Percentiles rank a stretch among this genome's conserved stretches.
Evolutionary conservation across 1,140 invertebrate genomes (phyloP).

Genomic region (Apis cerana): DNA sequence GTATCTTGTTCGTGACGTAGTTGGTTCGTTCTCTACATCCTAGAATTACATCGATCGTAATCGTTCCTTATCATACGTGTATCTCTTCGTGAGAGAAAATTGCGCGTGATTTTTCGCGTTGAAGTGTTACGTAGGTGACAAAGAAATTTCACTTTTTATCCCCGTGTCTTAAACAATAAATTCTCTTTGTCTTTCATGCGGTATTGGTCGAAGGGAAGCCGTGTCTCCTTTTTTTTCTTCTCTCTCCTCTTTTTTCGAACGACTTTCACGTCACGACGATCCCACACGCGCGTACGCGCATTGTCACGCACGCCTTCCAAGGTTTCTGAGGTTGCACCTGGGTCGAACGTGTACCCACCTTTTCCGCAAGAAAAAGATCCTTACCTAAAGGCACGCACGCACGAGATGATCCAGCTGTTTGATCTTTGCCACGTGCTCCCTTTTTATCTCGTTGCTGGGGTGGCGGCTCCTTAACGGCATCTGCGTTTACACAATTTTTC

Average conservation of each 20-base stretch:
- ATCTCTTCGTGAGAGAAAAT: background rate
- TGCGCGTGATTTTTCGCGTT: background rate
- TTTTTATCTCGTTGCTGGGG: slow-evolving; percentile 64
- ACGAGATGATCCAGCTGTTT: slow-evolving; percentile 81
- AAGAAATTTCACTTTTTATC: too few relatives aligned
- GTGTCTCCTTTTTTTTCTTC: slow-evolving; percentile 24
- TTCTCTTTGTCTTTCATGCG: background rate
- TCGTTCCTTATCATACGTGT: too few relatives aligned
- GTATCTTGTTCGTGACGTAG: slow-evolving; percentile 19
- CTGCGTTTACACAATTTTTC: slow-evolving; percentile 72
- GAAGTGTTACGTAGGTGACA: background rate
- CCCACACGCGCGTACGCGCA: slow-evolving; percentile 43
- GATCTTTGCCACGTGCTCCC: slow-evolving; percentile 76
- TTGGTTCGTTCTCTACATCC: background rate
- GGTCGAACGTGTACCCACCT: slow-evolving; percentile 59
- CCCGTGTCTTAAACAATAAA: background rate
- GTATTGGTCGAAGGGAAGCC: slow-evolving; percentile 28
- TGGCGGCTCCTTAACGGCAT: slow-evolving; percentile 66
- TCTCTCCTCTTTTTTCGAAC: slow-evolving; percentile 36
- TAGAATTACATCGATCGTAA: background rate
- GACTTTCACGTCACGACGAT: slow-evolving; percentile 54
- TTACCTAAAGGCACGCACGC: slow-evolving; percentile 75
- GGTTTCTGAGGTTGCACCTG: slow-evolving; percentile 62
- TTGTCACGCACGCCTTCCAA: slow-evolving; percentile 65
- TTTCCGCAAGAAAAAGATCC: slow-evolving; percentile 76